Evolutionary conservation across 1,140 invertebrate genomes (phyloP).

Genomic region (Bathynomus jamesi): DNA sequence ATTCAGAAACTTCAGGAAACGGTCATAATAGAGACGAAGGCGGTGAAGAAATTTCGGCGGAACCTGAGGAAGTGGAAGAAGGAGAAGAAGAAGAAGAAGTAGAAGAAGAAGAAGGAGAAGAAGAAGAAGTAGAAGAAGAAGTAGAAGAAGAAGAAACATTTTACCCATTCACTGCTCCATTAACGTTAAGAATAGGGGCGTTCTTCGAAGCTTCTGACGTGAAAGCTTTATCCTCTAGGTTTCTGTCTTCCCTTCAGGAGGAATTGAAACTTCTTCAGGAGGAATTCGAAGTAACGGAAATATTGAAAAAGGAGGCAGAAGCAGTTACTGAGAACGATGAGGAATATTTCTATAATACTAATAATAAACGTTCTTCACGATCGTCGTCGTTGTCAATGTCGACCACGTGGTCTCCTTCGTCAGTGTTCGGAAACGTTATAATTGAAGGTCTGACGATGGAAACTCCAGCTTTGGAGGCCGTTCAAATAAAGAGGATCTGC

Average conservation of each 20-base stretch:
- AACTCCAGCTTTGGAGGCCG: not conserved
- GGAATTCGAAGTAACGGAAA: not conserved
- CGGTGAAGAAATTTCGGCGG: not conserved
- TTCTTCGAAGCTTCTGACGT: not conserved
- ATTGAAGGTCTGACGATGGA: not conserved
- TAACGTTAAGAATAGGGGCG: not conserved
- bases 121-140: not conserved
- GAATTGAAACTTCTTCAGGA: not conserved
- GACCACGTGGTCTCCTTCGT: not conserved
- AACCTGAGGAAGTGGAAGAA: not conserved
- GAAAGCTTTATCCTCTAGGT: not conserved
- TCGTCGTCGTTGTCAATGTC: too few relatives aligned
- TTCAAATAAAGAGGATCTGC: not conserved
- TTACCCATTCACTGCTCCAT: not conserved
- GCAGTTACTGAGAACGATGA: not conserved
- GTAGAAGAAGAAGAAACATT: not conserved
- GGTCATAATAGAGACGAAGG: not conserved
- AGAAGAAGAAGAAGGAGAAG: not conserved
- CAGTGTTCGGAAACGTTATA: not conserved
- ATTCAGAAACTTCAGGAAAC: not conserved
- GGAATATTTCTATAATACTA: too few relatives aligned
- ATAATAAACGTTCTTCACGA: too few relatives aligned
- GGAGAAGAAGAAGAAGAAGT: not conserved
- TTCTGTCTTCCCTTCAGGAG: not conserved
- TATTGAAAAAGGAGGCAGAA: not conserved